Base-by-base conservation (phyloP, 1,140 invertebrate species). In the Parapsyche elsis region DNA sequence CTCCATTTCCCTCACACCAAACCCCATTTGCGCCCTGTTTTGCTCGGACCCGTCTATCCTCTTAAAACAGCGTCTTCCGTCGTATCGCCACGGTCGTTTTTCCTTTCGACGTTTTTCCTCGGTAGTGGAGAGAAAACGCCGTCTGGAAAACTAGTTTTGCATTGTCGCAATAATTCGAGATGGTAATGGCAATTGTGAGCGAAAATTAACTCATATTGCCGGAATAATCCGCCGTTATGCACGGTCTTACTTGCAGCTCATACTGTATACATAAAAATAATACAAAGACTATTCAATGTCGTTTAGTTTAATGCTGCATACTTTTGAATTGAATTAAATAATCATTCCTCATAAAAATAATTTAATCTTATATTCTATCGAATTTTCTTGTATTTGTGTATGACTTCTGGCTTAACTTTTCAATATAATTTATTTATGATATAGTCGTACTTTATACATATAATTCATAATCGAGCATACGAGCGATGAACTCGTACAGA, bases 101-200 rank as follows among this genome's bases (percentile, higher is more conserved):
- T 53, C 23, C 24, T 45, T 30, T 77, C 57, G 76, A 70, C 44
- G 23, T 38, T 64, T 77, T 67, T 77, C 49, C 73, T 53, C n/a
- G n/a, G n/a, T n/a, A n/a, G n/a, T n/a, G n/a, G 49, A 53, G 30
- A n/a, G 30, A 38, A 38, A 38, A 38, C 30, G 57, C 9, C 74
- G 57, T 70, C 76, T 70, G 23, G 61, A 67, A 38, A 79, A 71
- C 77, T 70, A 70, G 61, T 70, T 79, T 79, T 71, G 44, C 77
- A 79, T 79, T 79, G 77, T 79, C 77, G 67, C 38, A 71, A 79
- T 79, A 70, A 71, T 79, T 71, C 61, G 24, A 70, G 16, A 77
- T 16, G 44, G 73, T 75, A 57, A 49, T 57, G 44, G 73, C 16
- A 19, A 75, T 75, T 75, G 73, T 57, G 45, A n/a, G 49, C 21